A percentile compares a stretch with the other conserved stretches of the same genome.
These are phyloP conservation scores for Diarsia brunnea DNA, from an alignment of 2,888 invertebrate genomes.

Conservation along the genomic window DNA sequence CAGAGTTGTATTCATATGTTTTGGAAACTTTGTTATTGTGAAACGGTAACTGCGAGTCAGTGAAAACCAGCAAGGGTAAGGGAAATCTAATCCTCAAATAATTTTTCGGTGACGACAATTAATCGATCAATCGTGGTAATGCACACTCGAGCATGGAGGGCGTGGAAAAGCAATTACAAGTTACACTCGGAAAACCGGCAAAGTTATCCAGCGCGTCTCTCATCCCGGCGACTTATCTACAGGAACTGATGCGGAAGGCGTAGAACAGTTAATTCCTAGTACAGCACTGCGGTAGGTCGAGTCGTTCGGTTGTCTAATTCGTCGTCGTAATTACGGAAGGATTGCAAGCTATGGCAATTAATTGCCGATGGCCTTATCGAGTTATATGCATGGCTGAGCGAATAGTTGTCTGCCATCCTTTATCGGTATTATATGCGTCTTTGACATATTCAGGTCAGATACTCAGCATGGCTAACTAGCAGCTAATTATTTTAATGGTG, in stretches of 20 bases:
- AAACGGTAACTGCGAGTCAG: not conserved
- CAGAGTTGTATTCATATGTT: not conserved
- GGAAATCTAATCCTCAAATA: not conserved
- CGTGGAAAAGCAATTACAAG: not conserved
- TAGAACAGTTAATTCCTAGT: not conserved
- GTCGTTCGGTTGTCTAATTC: not conserved
- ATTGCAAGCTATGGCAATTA: conserved; percentile 6
- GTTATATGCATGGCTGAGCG: not conserved
- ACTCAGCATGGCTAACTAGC: conserved; percentile 13
- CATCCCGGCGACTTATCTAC: not conserved
- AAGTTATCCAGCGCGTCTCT: too few species aligned
- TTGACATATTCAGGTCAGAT: conserved; percentile 52
- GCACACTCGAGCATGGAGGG: not conserved
- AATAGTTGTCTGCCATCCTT: conserved; percentile 5
- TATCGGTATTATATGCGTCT: conserved; percentile 19
- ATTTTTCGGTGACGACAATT: not conserved
- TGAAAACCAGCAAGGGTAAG: not conserved
- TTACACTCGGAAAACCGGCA: too few species aligned
- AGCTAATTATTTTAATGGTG: conserved; percentile 44
- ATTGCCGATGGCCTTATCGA: conserved; percentile 12
- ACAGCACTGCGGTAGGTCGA: not conserved
- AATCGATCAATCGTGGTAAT: not conserved
- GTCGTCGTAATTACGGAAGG: conserved; percentile 2
- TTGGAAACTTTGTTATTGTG: not conserved
- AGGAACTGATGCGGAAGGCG: not conserved